Evolutionary conservation across 2,797 vertebrate species (phyloP).

Genomic region (Holocentrus rufus): DNA sequence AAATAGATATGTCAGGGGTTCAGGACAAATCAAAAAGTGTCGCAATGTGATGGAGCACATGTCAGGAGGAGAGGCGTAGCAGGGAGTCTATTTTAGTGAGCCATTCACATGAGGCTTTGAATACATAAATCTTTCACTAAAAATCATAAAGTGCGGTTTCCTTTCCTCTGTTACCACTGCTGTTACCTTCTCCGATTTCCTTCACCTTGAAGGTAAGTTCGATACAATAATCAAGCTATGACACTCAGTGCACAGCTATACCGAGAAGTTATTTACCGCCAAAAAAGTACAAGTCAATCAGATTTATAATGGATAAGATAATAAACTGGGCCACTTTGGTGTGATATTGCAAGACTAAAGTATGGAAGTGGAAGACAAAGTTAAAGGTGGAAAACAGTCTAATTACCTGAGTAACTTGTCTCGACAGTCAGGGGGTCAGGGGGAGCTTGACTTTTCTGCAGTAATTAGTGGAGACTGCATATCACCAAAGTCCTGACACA

Average conservation of each 20-base stretch:
- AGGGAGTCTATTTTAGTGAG: slow-evolving; percentile 78
- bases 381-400: neutral
- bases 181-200: slow-evolving; percentile 53
- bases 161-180: slow-evolving; percentile 50
- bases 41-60: slow-evolving; percentile 63
- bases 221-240: slow-evolving; percentile 19
- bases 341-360: neutral
- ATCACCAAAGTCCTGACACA: slow-evolving; percentile 45
- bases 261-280: slow-evolving; percentile 9
- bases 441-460: slow-evolving; percentile 38
- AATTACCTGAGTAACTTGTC: slow-evolving; percentile 9
- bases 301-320: neutral
- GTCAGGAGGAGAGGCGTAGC: slow-evolving; percentile 71
- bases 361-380: neutral
- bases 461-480: slow-evolving; percentile 45
- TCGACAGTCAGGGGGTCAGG: slow-evolving; percentile 10
- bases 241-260: slow-evolving; percentile 3
- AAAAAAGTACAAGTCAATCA: slow-evolving; percentile 3
- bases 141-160: slow-evolving; percentile 72
- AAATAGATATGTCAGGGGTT: slow-evolving; percentile 71
- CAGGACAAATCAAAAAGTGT: slow-evolving; percentile 72
- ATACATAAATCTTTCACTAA: slow-evolving; percentile 73
- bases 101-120: slow-evolving; percentile 75
- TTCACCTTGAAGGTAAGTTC: slow-evolving; percentile 74
- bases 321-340: neutral